phyloP scores from a whole-genome alignment of 2,888 invertebrate genomes.

The Epinotia demarniana region DNA sequence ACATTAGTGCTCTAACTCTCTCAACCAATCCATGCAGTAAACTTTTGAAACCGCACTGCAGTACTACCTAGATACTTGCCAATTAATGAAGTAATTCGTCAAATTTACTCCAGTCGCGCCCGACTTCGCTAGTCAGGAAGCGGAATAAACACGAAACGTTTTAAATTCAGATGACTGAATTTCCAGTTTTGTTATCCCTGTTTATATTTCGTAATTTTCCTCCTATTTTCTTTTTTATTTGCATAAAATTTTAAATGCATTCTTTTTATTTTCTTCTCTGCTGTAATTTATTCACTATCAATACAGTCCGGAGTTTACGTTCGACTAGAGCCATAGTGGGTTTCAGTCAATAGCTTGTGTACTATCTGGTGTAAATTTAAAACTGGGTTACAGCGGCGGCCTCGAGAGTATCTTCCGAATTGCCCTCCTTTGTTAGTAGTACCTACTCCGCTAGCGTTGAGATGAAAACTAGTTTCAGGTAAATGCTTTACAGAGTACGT shows the following conservation, averaged over 20 bases:
- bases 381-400: slow-evolving; percentile 74
- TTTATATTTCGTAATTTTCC: slow-evolving; percentile 13
- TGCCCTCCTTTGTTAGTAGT: slow-evolving; percentile 53
- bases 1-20: slow-evolving; percentile 38
- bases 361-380: slow-evolving; percentile 73
- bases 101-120: slow-evolving; percentile 16
- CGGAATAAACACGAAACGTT: not conserved
- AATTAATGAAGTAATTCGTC: slow-evolving; percentile 18
- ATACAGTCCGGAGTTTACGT: slow-evolving; percentile 11
- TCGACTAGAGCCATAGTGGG: slow-evolving; percentile 50
- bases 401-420: slow-evolving; percentile 60
- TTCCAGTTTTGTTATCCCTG: not conserved
- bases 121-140: slow-evolving; percentile 5
- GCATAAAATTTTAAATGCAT: not conserved
- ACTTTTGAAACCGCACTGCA: slow-evolving; percentile 39
- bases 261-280: not conserved
- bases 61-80: slow-evolving; percentile 18
- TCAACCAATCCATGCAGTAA: slow-evolving; percentile 20
- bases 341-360: slow-evolving; percentile 66
- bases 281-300: slow-evolving; percentile 23
- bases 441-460: slow-evolving; percentile 1
- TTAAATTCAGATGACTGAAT: slow-evolving; percentile 12
- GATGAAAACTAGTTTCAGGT: slow-evolving; percentile 1
- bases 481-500: not conserved
- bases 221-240: not conserved